Evolutionary conservation across 2,113 vertebrate species (phyloP).

Genomic region (Aspidoscelis tigris): DNA sequence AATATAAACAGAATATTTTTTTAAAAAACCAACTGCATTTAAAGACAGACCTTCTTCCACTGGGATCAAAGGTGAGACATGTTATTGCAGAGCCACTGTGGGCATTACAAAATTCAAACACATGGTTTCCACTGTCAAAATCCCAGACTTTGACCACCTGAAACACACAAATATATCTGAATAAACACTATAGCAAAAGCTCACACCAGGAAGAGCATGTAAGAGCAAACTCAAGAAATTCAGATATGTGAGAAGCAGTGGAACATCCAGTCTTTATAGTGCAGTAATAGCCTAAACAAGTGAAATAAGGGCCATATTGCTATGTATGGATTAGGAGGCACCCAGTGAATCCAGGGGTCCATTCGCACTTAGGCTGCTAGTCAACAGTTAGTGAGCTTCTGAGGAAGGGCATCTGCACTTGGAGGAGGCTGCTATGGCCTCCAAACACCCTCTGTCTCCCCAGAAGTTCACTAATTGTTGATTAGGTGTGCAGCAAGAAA

Average conservation of each 20-base stretch:
- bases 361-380: too few relatives aligned
- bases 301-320: background rate
- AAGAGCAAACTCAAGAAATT: background rate
- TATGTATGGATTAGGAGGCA: too few relatives aligned
- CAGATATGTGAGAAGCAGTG: too few relatives aligned
- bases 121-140: conserved; percentile 75
- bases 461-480: too few relatives aligned
- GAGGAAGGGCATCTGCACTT: too few relatives aligned
- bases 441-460: too few relatives aligned
- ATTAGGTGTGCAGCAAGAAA: too few relatives aligned
- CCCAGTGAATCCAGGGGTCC: too few relatives aligned
- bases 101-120: conserved; percentile 77
- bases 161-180: conserved; percentile 25
- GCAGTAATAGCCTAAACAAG: background rate
- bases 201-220: background rate
- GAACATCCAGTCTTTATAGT: background rate
- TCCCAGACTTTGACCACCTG: conserved; percentile 81
- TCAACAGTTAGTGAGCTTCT: too few relatives aligned
- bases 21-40: background rate
- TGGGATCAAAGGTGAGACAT: conserved; percentile 78
- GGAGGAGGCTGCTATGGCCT: too few relatives aligned
- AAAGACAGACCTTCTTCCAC: conserved; percentile 73
- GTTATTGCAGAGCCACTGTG: conserved; percentile 70
- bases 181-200: background rate
- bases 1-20: background rate